These are phyloP conservation scores for Malurus alboscapulatus DNA, from an alignment of 2,113 vertebrate species.

Conservation along the genomic window DNA sequence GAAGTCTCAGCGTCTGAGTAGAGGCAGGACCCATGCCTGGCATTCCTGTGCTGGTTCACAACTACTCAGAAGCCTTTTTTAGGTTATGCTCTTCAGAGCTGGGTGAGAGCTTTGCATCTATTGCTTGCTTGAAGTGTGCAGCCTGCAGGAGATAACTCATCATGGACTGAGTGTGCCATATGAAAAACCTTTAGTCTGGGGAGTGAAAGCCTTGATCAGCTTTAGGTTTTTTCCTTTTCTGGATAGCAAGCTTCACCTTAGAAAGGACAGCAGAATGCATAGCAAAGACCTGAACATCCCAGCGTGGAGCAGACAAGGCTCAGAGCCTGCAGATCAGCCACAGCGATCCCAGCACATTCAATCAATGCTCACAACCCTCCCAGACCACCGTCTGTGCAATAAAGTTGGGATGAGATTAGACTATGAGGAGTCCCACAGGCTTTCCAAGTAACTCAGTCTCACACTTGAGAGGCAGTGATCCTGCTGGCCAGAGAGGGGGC, in stretches of 20 bases:
- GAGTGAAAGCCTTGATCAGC: background rate
- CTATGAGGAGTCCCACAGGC: background rate
- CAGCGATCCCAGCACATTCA: background rate
- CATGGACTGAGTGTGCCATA: background rate
- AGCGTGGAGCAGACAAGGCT: background rate
- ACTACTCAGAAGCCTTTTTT: background rate
- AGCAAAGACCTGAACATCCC: background rate
- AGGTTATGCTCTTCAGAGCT: background rate
- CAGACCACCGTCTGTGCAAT: background rate
- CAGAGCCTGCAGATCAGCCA: background rate
- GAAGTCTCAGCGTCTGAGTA: background rate
- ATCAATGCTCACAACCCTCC: background rate
- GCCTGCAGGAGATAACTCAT: background rate
- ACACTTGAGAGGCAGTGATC: background rate
- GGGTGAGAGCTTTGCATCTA: background rate
- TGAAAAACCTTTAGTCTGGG: background rate
- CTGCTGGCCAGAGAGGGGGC: background rate
- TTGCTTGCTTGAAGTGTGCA: background rate
- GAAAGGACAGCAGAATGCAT: background rate
- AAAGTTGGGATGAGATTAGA: background rate
- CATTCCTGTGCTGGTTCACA: background rate
- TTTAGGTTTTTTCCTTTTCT: background rate
- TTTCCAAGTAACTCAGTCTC: background rate
- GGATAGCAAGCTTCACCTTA: background rate
- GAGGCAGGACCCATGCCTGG: background rate